These are phyloP conservation scores for Callipepla californica DNA, from an alignment of 2,113 vertebrate genomes.

Conservation along the genomic window DNA sequence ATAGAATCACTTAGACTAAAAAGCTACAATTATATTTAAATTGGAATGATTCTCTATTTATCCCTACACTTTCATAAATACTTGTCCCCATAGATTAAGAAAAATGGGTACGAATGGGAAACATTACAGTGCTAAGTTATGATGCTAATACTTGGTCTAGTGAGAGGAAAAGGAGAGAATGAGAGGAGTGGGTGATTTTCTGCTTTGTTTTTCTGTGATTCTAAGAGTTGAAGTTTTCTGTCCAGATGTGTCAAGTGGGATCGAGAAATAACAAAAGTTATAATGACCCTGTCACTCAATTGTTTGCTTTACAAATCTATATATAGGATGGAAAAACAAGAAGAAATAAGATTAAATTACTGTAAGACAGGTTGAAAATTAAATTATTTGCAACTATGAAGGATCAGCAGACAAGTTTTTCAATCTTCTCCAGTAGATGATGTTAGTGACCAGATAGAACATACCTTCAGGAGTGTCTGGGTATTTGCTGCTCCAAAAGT, in stretches of 20 bases:
- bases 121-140: neutral
- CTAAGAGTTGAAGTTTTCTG: neutral
- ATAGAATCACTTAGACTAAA: neutral
- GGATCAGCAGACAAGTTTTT: neutral
- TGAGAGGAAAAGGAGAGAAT: neutral
- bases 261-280: neutral
- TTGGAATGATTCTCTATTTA: neutral
- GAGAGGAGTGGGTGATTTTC: neutral
- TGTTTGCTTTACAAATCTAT: neutral
- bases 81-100: neutral
- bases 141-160: neutral
- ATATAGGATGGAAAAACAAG: neutral
- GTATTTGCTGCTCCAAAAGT: neutral
- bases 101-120: neutral
- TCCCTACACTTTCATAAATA: neutral
- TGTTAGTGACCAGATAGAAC: constrained; percentile 11
- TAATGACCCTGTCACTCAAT: neutral
- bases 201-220: neutral
- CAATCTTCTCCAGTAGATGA: neutral
- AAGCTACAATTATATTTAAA: neutral
- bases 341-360: neutral
- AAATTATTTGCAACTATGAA: neutral
- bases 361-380: neutral
- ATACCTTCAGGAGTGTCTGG: neutral
- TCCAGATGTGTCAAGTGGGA: neutral